Conservation (phyloP, 2,113 vertebrate species). For the Pongo pygmaeus region DNA sequence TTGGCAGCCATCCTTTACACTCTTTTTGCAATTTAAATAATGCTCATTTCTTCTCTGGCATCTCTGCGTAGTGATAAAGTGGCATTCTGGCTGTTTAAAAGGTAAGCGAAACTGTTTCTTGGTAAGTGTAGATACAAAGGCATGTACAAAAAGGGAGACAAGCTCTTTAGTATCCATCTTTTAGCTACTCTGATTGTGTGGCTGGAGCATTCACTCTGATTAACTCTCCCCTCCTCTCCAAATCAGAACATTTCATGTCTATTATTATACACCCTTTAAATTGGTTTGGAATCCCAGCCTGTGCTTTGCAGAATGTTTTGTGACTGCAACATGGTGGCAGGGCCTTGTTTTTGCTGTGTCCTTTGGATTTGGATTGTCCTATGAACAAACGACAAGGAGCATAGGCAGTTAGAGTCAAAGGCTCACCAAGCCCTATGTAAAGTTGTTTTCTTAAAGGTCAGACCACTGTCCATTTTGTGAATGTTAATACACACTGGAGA, state of each 20-base stretch:
- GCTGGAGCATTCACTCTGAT: constrained; percentile 34
- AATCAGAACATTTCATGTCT: constrained; percentile 47
- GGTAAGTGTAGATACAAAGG: constrained; percentile 53
- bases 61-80: constrained; percentile 73
- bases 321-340: neutral
- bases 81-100: constrained; percentile 71
- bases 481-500: neutral
- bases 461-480: neutral
- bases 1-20: constrained; percentile 69
- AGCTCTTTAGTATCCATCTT: constrained; percentile 28
- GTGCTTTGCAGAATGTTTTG: constrained; percentile 32
- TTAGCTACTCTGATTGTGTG: constrained; percentile 46
- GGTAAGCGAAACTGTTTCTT: constrained; percentile 63
- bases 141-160: constrained; percentile 34
- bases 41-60: constrained; percentile 65
- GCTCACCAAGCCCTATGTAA: neutral
- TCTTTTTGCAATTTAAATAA: constrained; percentile 74
- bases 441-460: neutral
- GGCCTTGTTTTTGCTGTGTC: neutral
- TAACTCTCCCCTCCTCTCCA: constrained; percentile 12
- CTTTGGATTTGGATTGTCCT: constrained; percentile 1
- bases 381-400: neutral
- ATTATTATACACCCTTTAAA: constrained; percentile 1
- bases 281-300: constrained; percentile 51
- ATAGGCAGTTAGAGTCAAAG: neutral